A percentile compares a stretch with the other conserved stretches of the same genome.
Evolutionary conservation across 2,113 vertebrate species (phyloP).

Genomic region (Nipponia nippon): DNA sequence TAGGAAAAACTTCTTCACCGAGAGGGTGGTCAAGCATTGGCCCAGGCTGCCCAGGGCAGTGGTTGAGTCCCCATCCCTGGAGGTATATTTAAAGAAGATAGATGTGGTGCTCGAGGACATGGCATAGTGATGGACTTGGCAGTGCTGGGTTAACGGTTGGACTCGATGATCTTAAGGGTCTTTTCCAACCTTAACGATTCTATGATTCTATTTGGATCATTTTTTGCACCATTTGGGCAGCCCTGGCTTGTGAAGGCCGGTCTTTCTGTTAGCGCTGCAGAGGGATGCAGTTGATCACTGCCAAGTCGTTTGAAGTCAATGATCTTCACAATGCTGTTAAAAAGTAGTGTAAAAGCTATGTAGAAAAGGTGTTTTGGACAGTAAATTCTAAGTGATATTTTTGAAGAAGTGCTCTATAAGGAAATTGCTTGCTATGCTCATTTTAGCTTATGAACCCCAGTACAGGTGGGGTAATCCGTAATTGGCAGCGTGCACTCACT

Average conservation of each 20-base stretch:
- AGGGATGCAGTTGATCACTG: neutral
- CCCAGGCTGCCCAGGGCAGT: too few species aligned
- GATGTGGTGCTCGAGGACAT: too few species aligned
- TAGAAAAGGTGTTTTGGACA: neutral
- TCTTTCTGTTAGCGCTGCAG: neutral
- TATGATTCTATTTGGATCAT: neutral
- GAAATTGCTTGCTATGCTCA: neutral
- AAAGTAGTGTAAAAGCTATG: neutral
- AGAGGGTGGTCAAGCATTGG: too few species aligned
- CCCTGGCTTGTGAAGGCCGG: neutral
- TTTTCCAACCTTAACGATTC: too few species aligned
- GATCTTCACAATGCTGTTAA: fast-evolving
- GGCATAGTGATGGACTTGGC: too few species aligned
- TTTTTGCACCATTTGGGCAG: neutral
- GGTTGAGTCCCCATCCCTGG: too few species aligned
- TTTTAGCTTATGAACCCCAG: neutral
- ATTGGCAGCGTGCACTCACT: neutral
- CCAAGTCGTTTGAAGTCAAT: neutral
- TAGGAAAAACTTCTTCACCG: too few species aligned
- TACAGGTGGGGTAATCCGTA: too few species aligned
- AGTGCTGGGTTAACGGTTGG: too few species aligned
- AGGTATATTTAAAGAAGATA: too few species aligned
- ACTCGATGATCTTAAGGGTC: too few species aligned
- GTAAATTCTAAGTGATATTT: neutral
- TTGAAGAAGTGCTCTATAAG: neutral